phyloP scores from a whole-genome alignment of 2,797 vertebrate genomes.

The Pelobates cultripes region DNA sequence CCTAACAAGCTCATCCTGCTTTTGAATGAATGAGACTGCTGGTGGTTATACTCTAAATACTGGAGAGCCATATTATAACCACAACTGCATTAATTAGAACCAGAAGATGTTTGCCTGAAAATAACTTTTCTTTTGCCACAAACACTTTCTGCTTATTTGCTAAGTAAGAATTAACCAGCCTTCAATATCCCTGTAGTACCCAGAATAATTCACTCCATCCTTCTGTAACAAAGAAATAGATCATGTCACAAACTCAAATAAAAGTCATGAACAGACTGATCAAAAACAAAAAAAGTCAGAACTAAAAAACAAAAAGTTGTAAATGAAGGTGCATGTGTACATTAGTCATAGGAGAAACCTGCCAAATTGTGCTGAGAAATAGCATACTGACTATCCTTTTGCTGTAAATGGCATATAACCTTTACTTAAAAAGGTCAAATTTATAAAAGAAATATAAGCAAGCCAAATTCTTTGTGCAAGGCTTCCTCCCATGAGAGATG shows the following conservation, averaged over 20 bases:
- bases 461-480: slow-evolving; percentile 58
- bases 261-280: slow-evolving; percentile 11
- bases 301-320: slow-evolving; percentile 7
- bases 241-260: background rate
- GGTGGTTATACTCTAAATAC: too few species aligned
- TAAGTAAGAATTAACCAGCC: too few species aligned
- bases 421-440: slow-evolving; percentile 58
- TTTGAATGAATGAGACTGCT: too few species aligned
- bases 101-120: too few species aligned
- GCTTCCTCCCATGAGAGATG: slow-evolving; percentile 68
- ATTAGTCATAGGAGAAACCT: slow-evolving; percentile 38
- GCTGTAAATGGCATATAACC: slow-evolving; percentile 55
- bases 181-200: too few species aligned
- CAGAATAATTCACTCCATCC: too few species aligned
- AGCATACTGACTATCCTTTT: slow-evolving; percentile 44
- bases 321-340: slow-evolving; percentile 27
- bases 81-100: too few species aligned
- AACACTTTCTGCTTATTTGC: too few species aligned
- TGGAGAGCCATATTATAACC: too few species aligned
- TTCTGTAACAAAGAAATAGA: background rate
- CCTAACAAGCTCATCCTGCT: too few species aligned
- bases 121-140: too few species aligned
- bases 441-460: slow-evolving; percentile 71
- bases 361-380: slow-evolving; percentile 37
- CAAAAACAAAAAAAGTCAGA: slow-evolving; percentile 1